Evolutionary conservation across 2,797 vertebrate genomes (phyloP).

Genomic region (Pyrocephalus nanus): DNA sequence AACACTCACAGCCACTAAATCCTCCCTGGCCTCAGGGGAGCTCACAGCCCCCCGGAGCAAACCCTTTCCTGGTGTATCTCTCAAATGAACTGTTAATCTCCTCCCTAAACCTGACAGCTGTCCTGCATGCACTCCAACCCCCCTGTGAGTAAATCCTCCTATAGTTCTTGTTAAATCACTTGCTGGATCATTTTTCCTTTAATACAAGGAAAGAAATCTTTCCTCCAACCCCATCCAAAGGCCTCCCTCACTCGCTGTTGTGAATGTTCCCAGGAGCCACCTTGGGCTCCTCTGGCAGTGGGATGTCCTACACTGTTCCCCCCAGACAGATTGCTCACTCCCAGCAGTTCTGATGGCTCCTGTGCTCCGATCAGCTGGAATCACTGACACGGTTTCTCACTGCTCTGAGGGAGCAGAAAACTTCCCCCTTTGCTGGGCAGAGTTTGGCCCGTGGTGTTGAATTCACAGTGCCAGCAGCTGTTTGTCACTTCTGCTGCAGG

Average conservation of each 20-base stretch:
- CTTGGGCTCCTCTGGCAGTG: neutral
- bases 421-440: neutral
- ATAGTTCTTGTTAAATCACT: neutral
- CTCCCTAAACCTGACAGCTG: conserved; percentile 26
- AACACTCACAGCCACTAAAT: conserved; percentile 32
- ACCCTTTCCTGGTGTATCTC: conserved; percentile 19
- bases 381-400: fast-evolving
- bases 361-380: neutral
- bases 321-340: neutral
- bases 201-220: neutral
- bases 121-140: neutral
- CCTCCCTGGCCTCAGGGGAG: conserved; percentile 25
- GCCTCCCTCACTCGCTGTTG: neutral
- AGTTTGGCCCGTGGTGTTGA: neutral
- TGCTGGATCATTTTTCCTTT: neutral
- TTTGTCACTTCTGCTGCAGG: neutral
- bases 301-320: neutral
- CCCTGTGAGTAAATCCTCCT: neutral
- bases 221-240: neutral
- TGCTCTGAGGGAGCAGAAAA: neutral
- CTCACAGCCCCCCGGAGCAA: neutral
- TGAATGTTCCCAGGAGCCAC: neutral
- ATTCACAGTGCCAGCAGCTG: neutral
- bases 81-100: conserved; percentile 33
- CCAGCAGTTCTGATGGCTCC: neutral